phyloP scores from a whole-genome alignment of 1,140 invertebrate genomes.

The Panonychus citri region DNA sequence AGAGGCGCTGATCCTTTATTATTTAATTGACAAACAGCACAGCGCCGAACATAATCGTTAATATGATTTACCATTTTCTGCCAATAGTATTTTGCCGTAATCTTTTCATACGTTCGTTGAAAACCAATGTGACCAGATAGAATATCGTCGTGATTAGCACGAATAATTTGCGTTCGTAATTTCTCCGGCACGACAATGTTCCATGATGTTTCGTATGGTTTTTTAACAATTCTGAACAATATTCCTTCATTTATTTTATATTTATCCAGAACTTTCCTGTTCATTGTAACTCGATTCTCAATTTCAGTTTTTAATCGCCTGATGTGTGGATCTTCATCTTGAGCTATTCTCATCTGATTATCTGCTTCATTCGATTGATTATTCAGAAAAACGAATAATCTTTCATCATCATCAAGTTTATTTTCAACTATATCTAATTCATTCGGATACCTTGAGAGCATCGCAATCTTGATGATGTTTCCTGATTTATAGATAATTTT shows the following conservation, averaged over 20 bases:
- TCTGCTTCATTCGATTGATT: too few relatives aligned
- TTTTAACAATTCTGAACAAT: not conserved
- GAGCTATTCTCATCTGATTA: too few relatives aligned
- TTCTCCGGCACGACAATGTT: not conserved
- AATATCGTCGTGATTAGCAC: constrained; percentile 3
- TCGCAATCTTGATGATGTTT: constrained; percentile 5
- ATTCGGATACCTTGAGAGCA: not conserved
- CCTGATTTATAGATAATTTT: constrained; percentile 5
- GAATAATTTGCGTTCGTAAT: not conserved
- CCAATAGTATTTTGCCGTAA: constrained; percentile 14
- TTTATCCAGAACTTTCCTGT: not conserved
- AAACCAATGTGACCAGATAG: constrained; percentile 12
- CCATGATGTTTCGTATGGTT: not conserved
- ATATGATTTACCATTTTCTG: constrained; percentile 8
- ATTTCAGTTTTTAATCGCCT: too few relatives aligned
- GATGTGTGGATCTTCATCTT: too few relatives aligned
- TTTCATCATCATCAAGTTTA: not conserved
- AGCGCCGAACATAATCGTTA: constrained; percentile 8
- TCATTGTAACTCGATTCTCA: too few relatives aligned
- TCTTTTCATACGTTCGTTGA: constrained; percentile 9
- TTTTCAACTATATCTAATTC: not conserved
- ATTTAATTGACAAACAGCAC: constrained; percentile 10
- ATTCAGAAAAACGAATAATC: too few relatives aligned
- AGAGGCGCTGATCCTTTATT: not conserved
- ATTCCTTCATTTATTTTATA: not conserved